Conservation (phyloP, 2,888 invertebrate species). For the Eupeodes latifasciatus region DNA sequence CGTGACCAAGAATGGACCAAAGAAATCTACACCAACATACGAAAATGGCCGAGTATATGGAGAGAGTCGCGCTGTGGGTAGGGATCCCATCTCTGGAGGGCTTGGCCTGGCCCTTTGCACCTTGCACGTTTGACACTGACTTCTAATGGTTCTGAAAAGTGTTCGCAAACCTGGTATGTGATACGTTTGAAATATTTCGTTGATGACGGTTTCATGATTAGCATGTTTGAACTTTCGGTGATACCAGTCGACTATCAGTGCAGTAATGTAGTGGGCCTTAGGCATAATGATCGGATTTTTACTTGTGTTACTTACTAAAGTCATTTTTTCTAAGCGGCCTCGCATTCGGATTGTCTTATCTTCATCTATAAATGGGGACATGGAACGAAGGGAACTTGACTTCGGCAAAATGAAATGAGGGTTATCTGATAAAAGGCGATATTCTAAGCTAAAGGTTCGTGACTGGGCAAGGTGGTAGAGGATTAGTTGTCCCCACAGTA, state of each 20-base stretch:
- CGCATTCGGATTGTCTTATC: slow-evolving; percentile 59
- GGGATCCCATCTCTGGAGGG: slow-evolving; percentile 68
- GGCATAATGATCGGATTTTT: slow-evolving; percentile 66
- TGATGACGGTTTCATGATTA: slow-evolving; percentile 63
- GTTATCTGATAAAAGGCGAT: slow-evolving; percentile 31
- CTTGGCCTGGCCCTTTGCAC: slow-evolving; percentile 39
- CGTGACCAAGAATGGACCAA: slow-evolving; percentile 64
- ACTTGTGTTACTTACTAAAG: slow-evolving; percentile 33
- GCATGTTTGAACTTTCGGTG: slow-evolving; percentile 62
- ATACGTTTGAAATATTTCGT: slow-evolving; percentile 57
- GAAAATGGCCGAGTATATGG: slow-evolving; percentile 58
- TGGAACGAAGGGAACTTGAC: slow-evolving; percentile 30
- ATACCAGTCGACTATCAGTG: slow-evolving; percentile 59
- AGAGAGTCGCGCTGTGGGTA: slow-evolving; percentile 60
- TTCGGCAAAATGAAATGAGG: slow-evolving; percentile 30
- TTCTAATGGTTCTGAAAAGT: slow-evolving; percentile 49
- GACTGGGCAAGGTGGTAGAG: slow-evolving; percentile 49
- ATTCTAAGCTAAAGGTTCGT: slow-evolving; percentile 33
- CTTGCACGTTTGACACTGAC: slow-evolving; percentile 57
- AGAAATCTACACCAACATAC: slow-evolving; percentile 66
- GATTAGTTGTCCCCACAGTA: slow-evolving; percentile 28
- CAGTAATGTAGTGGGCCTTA: slow-evolving; percentile 52
- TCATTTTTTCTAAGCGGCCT: slow-evolving; percentile 60
- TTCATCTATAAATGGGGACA: slow-evolving; percentile 67
- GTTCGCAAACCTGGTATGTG: slow-evolving; percentile 54